Base-by-base conservation (phyloP, 2,797 vertebrate genomes). In the Ciconia nigra region DNA sequence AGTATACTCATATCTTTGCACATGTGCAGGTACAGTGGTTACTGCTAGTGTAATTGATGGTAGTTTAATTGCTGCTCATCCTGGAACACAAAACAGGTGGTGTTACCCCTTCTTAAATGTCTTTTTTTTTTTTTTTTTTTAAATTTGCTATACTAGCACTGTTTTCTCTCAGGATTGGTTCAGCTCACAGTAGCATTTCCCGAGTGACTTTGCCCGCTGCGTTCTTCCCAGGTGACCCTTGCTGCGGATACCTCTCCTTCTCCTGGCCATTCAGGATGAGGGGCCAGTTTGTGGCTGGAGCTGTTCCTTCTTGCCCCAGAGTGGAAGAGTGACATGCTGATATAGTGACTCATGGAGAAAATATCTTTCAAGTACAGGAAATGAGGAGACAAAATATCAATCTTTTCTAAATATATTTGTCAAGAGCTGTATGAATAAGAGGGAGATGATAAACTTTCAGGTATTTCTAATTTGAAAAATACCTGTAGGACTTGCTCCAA, bases 401-500 rank as follows among this genome's bases (percentile, higher is more conserved):
- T 96, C 96, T 96, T 79, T 95, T 88, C 74, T 61, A 10, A 44
- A 79, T 33, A 3, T 80, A 39, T 90, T 95, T 96, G 93, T 96
- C 86, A 96, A 66, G 52, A 90, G 13, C 44, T 67, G 26, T 47
- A 44, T 42, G 76, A 89, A 67, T 69, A 52, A 71, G 51, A 83
- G n/a, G 20, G 28, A 61, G 39, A 93, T 89, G 67, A 97, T 92
- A 82, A 89, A 90, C 65, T 87, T 93, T 81, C 83, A 96, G 92
- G 80, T 94, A 97, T 97, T 96, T 95, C 62, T 93, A 71, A 92
- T 89, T 94, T 83, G 76, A 77, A 86, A 69, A 89, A 93, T 94
- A 94, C 84, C 96, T 94, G 81, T 78, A 96, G 90, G 91, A 91
- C 89, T 94, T 89, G 90, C 91, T 96, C n/a, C 57, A 74, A 93